These are phyloP conservation scores for Leptodactylus fuscus DNA, from an alignment of 2,113 vertebrate genomes.

Conservation along the genomic window DNA sequence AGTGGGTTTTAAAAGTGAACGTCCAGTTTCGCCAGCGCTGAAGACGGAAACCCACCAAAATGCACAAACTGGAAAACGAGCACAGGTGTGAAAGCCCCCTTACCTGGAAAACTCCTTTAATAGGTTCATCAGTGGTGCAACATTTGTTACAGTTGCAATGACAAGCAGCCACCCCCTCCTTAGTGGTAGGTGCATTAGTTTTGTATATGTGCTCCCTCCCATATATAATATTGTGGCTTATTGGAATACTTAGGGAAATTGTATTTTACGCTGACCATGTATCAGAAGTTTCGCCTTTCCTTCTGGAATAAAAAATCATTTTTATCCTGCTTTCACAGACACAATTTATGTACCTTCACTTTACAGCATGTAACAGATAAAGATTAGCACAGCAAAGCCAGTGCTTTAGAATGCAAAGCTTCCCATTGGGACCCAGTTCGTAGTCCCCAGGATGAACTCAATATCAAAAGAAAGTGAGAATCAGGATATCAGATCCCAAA, in stretches of 20 bases:
- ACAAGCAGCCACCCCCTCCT: too few species aligned
- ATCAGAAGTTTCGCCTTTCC: not conserved
- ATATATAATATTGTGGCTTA: not conserved
- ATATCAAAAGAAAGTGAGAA: not conserved
- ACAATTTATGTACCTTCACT: not conserved
- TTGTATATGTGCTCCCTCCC: not conserved
- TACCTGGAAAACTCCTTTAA: too few species aligned
- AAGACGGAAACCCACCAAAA: too few species aligned
- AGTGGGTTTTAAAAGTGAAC: too few species aligned
- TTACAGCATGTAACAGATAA: not conserved
- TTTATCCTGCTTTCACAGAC: not conserved
- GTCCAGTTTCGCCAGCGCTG: too few species aligned
- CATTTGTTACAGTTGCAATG: too few species aligned
- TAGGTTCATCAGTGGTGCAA: too few species aligned
- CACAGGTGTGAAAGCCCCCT: too few species aligned
- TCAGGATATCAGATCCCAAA: not conserved
- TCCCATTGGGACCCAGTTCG: not conserved
- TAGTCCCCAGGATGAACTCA: not conserved
- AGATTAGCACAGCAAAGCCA: not conserved
- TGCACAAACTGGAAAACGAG: too few species aligned
- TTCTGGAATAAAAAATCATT: too few species aligned
- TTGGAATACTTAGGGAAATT: not conserved
- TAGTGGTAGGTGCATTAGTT: too few species aligned
- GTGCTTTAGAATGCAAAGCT: not conserved
- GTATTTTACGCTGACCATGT: not conserved